phyloP scores from a whole-genome alignment of 2,888 invertebrate species.

The Pseudococcus longispinus region DNA sequence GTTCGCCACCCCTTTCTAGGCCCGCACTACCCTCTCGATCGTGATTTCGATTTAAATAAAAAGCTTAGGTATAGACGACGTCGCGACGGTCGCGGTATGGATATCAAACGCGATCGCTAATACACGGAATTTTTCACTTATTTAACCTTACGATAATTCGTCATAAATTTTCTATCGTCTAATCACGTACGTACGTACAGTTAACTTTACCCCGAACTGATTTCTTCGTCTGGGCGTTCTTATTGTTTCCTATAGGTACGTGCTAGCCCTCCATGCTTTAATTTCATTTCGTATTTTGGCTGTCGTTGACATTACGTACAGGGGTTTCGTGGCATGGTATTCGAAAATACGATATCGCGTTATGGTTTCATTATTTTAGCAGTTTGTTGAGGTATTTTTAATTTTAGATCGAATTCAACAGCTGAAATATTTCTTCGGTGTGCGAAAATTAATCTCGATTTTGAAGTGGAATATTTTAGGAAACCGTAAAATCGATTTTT shows the following conservation, averaged over 20 bases:
- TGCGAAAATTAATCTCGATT: no score
- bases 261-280: no score
- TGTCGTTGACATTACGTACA: no score
- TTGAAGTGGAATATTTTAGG: no score
- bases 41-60: slow-evolving; percentile 11
- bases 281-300: no score
- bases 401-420: no score
- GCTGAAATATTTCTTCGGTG: no score
- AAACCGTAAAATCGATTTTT: no score
- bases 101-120: slow-evolving; percentile 25
- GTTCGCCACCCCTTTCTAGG: not conserved
- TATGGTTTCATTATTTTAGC: no score
- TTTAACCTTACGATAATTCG: slow-evolving; percentile 24
- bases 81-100: not conserved
- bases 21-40: not conserved
- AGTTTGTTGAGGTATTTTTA: no score
- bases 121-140: slow-evolving; percentile 31
- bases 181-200: slow-evolving; percentile 17
- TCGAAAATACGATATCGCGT: no score
- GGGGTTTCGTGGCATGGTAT: no score
- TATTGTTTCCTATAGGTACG: not conserved
- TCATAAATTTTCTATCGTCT: slow-evolving; percentile 28
- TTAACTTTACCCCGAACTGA: not conserved
- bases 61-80: not conserved
- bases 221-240: not conserved